Evolutionary conservation across 2,113 vertebrate species (phyloP), one percentile per base, ranked within the genome.

Genomic region (Neotoma lepida): DNA sequence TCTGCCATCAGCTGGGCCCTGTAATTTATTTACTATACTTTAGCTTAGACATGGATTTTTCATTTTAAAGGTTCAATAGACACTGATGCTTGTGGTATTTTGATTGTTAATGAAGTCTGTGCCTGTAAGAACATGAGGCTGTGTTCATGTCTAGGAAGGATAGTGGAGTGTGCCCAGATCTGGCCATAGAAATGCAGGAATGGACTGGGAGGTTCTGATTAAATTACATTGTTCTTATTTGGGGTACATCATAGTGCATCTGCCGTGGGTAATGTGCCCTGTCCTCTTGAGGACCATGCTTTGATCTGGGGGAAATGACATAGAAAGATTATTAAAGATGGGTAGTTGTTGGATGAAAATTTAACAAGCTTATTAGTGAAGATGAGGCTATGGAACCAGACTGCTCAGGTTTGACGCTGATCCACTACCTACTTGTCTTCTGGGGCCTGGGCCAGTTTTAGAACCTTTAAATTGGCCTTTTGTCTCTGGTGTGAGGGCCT

Each of bases 11-110:
- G 90, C 94, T 61, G 94, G 94, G 95, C 74, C 96, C 80, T 96
- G 86, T 98, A 95, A 98, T 98, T 97, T 97, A 95, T 96, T 96
- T 95, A 78, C 73, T 92, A 9, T 91, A 73, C 97, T 98, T 98
- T 89, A 96, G 92, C 93, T 97, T 97, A 92, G 89, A 95, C 97
- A 90, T 97, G 91, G 96, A 95, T 95, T 97, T 97, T 93, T 97
- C 90, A 96, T 97, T 97, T 93, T 96, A 95, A 95, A 97, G 94
- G 94, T 88, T 93, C 94, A 96, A 6, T 93, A 97, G 97, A 96
- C 92, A 44, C 97, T 70, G 51, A 91, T 26, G 54, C 96, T 97
- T 96, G 66, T 73, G 92, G 73, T 84, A 88, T 87, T 92, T 94
- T 92, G 49, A 46, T 96, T 71, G 89, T 90, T 95, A 96, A 95